phyloP scores from a whole-genome alignment of 2,113 vertebrate species.

The Petrocephalus microphthalmus region DNA sequence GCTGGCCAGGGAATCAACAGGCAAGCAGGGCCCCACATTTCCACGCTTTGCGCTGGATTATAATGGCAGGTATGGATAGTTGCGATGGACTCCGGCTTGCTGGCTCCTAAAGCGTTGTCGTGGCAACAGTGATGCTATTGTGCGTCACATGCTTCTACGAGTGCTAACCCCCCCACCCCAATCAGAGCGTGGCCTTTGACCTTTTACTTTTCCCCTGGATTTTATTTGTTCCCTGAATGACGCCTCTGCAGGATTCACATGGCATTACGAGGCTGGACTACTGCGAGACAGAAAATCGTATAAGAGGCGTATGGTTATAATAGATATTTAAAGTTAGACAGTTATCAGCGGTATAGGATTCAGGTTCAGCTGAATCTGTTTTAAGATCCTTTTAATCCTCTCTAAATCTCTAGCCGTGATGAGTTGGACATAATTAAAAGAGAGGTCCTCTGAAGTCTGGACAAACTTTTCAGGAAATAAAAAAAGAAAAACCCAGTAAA shows the following conservation, averaged over 20 bases:
- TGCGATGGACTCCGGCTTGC: background rate
- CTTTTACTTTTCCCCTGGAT: background rate
- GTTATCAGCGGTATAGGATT: background rate
- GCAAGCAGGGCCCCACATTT: constrained; percentile 3
- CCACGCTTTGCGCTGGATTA: constrained; percentile 5
- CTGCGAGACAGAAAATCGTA: background rate
- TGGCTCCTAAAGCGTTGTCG: background rate
- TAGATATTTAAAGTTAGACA: background rate
- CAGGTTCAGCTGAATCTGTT: background rate
- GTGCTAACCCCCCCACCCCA: background rate
- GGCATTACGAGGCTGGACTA: background rate
- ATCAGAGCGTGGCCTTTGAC: background rate
- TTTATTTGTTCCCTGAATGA: background rate
- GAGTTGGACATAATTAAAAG: background rate
- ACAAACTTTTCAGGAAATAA: background rate
- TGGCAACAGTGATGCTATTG: background rate
- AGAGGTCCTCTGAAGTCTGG: background rate
- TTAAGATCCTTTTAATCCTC: constrained; percentile 1
- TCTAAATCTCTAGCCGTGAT: background rate
- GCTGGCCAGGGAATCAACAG: constrained; percentile 1
- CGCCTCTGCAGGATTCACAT: background rate
- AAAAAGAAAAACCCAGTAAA: background rate
- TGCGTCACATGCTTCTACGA: background rate
- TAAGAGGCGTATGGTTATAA: background rate
- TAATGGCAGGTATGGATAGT: background rate